Base-by-base conservation (phyloP, 2,797 vertebrate genomes). In the Hylomyscus alleni region DNA sequence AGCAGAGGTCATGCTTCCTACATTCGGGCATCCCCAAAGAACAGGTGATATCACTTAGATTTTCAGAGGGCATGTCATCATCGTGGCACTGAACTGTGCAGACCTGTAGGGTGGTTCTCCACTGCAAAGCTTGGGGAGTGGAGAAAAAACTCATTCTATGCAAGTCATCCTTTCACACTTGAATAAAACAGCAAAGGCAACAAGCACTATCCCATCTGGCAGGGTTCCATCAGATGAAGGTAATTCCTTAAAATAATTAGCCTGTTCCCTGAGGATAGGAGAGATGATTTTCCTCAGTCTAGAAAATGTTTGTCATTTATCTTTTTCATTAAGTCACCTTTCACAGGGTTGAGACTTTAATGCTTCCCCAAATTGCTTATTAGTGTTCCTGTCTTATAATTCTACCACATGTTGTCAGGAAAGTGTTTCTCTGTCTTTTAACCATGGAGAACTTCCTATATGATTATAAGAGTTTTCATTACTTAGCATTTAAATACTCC, bases 251-350 rank as follows among this genome's bases (percentile, higher is more conserved):
- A 34, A 76, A 31, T 78, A 62, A n/a, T 44, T 56, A 60, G 60
- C 19, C 58, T 91, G 26, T 89, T 90, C 8, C 22, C 73, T n/a
- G 65, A 94, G 8, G 29, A 84, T 17, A 62, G 20, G 91, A 88
- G 65, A 72, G n/a, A 86, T 37, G 47, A 34, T 47, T 82, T 65
- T 50, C 72, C 73, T 56, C 15, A 6, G 26, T 31, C 56, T 91
- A 54, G 31, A 62, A 96, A 76, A 50, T 47, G 17, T 50, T 80
- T 82, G 37, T 44, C 47, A 52, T 84, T 94, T 88, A 44, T 60
- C 47, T 44, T 92, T 95, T 95, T 31, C 20, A 88, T 69, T 47
- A 92, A 84, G 73, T 88, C 84, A 40, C 31, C 47, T 88, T 87
- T 67, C 54, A 29, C 56, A 44, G 91, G 62, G 44, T 37, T 69